Conservation (phyloP, 1,140 invertebrate genomes). For the Drosophila nasuta region DNA sequence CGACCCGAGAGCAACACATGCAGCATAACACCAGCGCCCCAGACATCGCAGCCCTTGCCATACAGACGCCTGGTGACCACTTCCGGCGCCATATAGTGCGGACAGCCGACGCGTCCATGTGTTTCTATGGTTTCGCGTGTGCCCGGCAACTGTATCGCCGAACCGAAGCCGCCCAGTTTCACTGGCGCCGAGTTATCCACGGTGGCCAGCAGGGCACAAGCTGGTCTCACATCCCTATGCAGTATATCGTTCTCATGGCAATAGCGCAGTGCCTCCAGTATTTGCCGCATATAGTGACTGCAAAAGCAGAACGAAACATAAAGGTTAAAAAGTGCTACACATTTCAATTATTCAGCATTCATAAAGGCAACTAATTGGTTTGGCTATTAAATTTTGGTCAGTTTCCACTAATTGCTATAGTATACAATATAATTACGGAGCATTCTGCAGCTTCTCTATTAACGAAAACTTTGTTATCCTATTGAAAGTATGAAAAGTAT, state of each 20-base stretch:
- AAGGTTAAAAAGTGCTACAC: conserved; percentile 32
- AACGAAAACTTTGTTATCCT: neutral
- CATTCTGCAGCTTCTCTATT: no score
- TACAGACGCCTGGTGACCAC: conserved; percentile 95
- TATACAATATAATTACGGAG: neutral
- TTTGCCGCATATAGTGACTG: conserved; percentile 99
- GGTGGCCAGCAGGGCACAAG: conserved; percentile 96
- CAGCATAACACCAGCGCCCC: conserved; percentile 97
- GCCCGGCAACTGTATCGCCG: conserved; percentile 95
- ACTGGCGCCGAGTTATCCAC: conserved; percentile 99
- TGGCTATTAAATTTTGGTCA: neutral
- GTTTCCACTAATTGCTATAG: neutral
- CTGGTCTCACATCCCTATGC: conserved; percentile 97
- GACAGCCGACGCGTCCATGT: conserved; percentile 95
- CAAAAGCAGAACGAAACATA: conserved; percentile 61
- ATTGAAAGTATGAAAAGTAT: neutral
- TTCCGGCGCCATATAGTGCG: conserved; percentile 99
- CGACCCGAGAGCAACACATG: conserved; percentile 97
- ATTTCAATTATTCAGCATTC: conserved; percentile 10
- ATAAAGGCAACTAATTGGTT: conserved; percentile 11
- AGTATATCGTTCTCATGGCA: conserved; percentile 99
- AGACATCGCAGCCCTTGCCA: conserved; percentile 98
- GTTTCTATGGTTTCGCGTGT: conserved; percentile 90
- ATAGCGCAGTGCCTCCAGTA: conserved; percentile 96
- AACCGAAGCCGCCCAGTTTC: conserved; percentile 98